Evolutionary conservation across 2,113 vertebrate species (phyloP).

Genomic region (Notothenia rossii): DNA sequence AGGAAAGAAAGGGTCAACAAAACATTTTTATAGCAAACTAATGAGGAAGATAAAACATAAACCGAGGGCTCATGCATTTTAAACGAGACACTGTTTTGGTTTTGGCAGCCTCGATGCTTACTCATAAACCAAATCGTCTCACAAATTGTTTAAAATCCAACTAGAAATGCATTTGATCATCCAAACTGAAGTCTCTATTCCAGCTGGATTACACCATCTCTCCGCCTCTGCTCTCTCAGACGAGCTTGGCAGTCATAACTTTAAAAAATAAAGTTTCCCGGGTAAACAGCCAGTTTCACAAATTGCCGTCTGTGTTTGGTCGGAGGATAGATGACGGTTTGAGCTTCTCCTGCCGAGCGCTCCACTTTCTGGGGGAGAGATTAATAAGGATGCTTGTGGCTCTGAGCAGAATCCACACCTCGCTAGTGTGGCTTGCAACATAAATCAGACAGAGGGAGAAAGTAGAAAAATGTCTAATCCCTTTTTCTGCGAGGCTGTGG

Average conservation of each 20-base stretch:
- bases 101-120: neutral
- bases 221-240: conserved; percentile 25
- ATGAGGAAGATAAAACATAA: too few relatives aligned
- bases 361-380: conserved; percentile 71
- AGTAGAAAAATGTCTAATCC: conserved; percentile 60
- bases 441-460: conserved; percentile 63
- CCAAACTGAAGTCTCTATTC: conserved; percentile 24
- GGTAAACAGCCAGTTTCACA: conserved; percentile 60
- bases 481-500: conserved; percentile 54
- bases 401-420: conserved; percentile 60
- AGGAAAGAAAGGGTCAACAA: too few relatives aligned
- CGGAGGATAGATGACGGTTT: conserved; percentile 72
- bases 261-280: conserved; percentile 36
- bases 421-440: conserved; percentile 48
- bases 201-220: conserved; percentile 34
- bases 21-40: too few relatives aligned
- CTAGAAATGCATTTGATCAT: neutral
- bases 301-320: conserved; percentile 65
- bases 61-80: neutral
- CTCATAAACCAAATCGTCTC: neutral
- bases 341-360: conserved; percentile 74
- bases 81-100: neutral
- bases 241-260: conserved; percentile 43
- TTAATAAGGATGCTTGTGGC: conserved; percentile 67
- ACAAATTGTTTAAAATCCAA: neutral